Base-by-base conservation (phyloP, 2,888 invertebrate genomes). In the Eutolmus rufibarbis region DNA sequence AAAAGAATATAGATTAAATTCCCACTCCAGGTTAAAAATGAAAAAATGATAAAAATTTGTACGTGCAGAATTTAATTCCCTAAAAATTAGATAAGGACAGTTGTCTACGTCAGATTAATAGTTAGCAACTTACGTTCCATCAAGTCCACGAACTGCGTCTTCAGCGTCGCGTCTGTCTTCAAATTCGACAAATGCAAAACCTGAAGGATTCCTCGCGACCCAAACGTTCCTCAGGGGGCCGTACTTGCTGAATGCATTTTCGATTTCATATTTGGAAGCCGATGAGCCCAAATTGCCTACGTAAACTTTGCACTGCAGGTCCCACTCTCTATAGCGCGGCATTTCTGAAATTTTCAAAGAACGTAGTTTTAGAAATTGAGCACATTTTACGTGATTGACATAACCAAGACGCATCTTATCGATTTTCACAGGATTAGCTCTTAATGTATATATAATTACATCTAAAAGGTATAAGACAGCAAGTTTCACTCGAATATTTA, bases 191-290 rank as follows among this genome's bases (percentile, higher is more conserved):
- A 97, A 97, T 0, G 97, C 97, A 93, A 97, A 97, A 31, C 97
- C 97, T 23, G 97, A 97, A 85, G 97, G 97, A 92, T 97, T 97
- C 90, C 97, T 94, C 0, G 97, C 97, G 16, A 98, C 97, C 97
- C 97, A 98, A 8, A 97, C 97, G 93, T 97, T 97, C 89, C 96
- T 94, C 89, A 97, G 93, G 2, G 96, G 96, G 2, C 97, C 97
- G 92, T 96, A 97, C 92, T 97, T 96, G 89, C 95, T 94, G 91
- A 97, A 97, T 14, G 96, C 95, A 90, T 95, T 96, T 92, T 97
- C 97, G 89, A 96, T 94, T 92, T 97, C 97, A 91, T 96, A 96
- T 91, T 97, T 97, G 82, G 97, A 96, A 23, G 97, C 97, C 90
- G 97, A 97, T 90, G 96, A 96, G 8, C 97, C 97, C 90, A 98